Conservation (phyloP, 2,113 vertebrate species). For the Dinomys branickii region DNA sequence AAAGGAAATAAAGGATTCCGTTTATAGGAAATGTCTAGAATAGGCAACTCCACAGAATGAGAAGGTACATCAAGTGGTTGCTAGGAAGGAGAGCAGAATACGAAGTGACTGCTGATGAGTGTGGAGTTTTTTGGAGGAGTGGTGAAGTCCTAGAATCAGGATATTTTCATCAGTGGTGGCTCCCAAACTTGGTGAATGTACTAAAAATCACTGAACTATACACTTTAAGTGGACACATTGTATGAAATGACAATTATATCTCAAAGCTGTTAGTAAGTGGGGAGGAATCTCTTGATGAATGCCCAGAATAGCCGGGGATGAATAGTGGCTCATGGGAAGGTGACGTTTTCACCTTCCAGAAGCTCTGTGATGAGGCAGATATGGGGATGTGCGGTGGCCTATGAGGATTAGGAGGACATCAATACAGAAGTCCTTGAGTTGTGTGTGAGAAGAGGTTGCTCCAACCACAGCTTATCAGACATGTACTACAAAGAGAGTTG, state of each 20-base stretch:
- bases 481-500: not conserved
- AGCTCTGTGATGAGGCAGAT: not conserved
- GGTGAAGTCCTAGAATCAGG: not conserved
- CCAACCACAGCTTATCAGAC: not conserved
- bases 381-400: not conserved
- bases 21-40: not conserved
- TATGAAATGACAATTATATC: not conserved
- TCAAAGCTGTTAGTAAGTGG: not conserved
- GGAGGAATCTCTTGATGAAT: not conserved
- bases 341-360: not conserved
- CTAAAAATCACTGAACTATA: not conserved
- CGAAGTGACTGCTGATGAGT: too few relatives aligned
- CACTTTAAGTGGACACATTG: not conserved
- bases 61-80: too few relatives aligned
- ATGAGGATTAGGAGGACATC: not conserved
- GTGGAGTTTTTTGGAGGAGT: not conserved
- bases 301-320: not conserved
- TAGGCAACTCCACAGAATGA: not conserved
- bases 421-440: not conserved
- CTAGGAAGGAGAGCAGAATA: too few relatives aligned
- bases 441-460: not conserved
- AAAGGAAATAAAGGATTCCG: not conserved
- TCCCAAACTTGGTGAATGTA: not conserved
- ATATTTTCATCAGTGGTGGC: not conserved
- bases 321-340: not conserved